Evolutionary conservation across 2,888 invertebrate species (phyloP), one percentile per base, ranked within the genome.

Genomic region (Eristalinus aeneus): DNA sequence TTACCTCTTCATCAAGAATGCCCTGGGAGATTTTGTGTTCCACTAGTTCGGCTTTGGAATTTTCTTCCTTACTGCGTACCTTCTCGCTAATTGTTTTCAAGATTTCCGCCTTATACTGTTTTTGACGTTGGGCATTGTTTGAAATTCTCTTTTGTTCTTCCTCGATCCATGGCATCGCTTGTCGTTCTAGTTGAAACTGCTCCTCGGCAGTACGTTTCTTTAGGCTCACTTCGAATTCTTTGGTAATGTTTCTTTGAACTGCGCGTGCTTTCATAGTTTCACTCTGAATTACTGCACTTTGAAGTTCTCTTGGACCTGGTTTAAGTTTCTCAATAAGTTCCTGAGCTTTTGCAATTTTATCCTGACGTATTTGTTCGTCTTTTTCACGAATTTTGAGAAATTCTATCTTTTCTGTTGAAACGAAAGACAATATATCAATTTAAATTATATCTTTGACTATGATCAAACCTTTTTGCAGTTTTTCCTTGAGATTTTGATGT

Each of bases 121-220:
- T 88, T 32, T 88, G 88, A 34, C 90, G 89, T 11, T 89, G 89
- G 8, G 89, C 88, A 0, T 84, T 88, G 11, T 90, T 89, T 54
- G 89, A 89, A 69, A 92, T 90, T 16, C 92, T 90, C 67, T 82
- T 60, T 72, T 92, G 90, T 23, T 92, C 90, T 64, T 91, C 90
- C 58, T 92, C 89, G 5, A 93, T 90, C 72, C 91, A 91, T 34
- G 90, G 90, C 80, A 91, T 89, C 82, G 93, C 91, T 86, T 93
- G 92, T 3, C 90, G 89, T 27, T 89, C 88, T 72, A 89, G 89
- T 54, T 91, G 90, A 64, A 91, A 88, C 1, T 89, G 90, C 87
- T 93, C 93, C 79, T 90, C 89, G 0, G 82, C 58, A 6, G 88
- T 88, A 53, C 90, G 90, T 31, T 92, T 89, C 74, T 89, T 90